phyloP scores from a whole-genome alignment of 2,113 vertebrate species.

The Zeus faber region DNA sequence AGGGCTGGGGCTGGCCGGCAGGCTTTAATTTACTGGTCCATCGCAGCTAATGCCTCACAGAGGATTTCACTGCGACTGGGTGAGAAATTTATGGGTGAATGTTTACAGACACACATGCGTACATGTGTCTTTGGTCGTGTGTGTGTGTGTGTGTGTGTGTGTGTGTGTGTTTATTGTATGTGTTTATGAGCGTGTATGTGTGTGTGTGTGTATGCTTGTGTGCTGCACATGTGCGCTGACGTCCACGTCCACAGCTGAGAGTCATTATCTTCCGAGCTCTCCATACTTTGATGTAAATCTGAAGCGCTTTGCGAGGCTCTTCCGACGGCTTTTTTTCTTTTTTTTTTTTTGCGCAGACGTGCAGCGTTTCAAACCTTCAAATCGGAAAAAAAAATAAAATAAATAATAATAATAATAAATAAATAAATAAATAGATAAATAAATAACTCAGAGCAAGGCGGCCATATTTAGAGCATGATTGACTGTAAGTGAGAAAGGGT shows the following conservation, averaged over 20 bases:
- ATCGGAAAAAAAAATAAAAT: no score
- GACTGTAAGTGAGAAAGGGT: no score
- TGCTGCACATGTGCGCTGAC: no score
- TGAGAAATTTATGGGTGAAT: slow-evolving; percentile 9
- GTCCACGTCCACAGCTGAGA: slow-evolving; percentile 62
- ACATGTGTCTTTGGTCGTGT: slow-evolving; percentile 16
- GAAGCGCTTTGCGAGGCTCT: slow-evolving; percentile 41
- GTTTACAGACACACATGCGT: no score
- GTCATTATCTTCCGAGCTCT: slow-evolving; percentile 39
- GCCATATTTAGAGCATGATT: no score
- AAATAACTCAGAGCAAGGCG: no score
- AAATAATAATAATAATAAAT: no score
- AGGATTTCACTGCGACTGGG: slow-evolving; percentile 13
- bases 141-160: slow-evolving; percentile 23
- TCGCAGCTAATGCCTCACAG: slow-evolving; percentile 29
- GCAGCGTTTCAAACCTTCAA: slow-evolving; percentile 30
- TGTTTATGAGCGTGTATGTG: no score
- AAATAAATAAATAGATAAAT: no score
- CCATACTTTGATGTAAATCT: slow-evolving; percentile 52
- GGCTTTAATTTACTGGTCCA: slow-evolving; percentile 43
- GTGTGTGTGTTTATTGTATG: neutral
- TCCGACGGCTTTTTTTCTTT: no score
- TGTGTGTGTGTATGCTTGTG: no score
- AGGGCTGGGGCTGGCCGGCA: slow-evolving; percentile 23
- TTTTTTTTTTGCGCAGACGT: slow-evolving; percentile 46